A percentile compares a stretch with the other conserved stretches of the same genome.
phyloP scores from a whole-genome alignment of 2,113 vertebrate species.

The Plestiodon gilberti region DNA sequence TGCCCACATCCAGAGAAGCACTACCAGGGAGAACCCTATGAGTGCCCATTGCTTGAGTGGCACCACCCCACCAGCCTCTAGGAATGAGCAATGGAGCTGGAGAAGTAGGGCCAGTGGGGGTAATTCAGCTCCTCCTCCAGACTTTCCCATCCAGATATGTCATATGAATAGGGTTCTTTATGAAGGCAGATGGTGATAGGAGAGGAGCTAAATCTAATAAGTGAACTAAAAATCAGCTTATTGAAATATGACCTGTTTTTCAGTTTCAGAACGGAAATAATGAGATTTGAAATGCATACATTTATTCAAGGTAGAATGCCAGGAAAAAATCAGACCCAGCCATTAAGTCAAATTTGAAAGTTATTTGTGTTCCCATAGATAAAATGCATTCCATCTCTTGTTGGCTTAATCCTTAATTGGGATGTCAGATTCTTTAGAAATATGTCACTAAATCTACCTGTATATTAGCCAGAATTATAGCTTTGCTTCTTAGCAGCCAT shows the following conservation, averaged over 20 bases:
- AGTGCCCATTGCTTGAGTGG: no score
- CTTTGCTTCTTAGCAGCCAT: background rate
- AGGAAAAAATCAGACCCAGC: conserved; percentile 13
- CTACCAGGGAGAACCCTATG: no score
- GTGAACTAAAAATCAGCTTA: background rate
- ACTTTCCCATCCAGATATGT: background rate
- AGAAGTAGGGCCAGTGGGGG: no score
- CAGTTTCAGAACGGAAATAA: conserved; percentile 18
- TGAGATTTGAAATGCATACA: conserved; percentile 20
- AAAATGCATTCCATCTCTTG: conserved; percentile 32
- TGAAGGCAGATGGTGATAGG: background rate
- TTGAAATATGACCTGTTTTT: background rate
- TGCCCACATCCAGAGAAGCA: no score
- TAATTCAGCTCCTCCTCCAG: no score
- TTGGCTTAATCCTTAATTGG: conserved; percentile 36
- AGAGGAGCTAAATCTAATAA: background rate
- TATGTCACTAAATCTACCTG: conserved; percentile 31
- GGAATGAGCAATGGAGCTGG: no score
- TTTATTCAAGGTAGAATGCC: conserved; percentile 22
- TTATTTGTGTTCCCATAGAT: conserved; percentile 25
- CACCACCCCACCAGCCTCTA: no score
- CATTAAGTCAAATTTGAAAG: conserved; percentile 28
- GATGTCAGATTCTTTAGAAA: conserved; percentile 13
- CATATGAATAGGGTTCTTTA: background rate
- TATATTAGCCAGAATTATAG: conserved; percentile 41